A percentile compares a stretch with the other conserved stretches of the same genome.
These are phyloP conservation scores for Agelaius tricolor DNA, from an alignment of 2,113 vertebrate species.

Conservation along the genomic window DNA sequence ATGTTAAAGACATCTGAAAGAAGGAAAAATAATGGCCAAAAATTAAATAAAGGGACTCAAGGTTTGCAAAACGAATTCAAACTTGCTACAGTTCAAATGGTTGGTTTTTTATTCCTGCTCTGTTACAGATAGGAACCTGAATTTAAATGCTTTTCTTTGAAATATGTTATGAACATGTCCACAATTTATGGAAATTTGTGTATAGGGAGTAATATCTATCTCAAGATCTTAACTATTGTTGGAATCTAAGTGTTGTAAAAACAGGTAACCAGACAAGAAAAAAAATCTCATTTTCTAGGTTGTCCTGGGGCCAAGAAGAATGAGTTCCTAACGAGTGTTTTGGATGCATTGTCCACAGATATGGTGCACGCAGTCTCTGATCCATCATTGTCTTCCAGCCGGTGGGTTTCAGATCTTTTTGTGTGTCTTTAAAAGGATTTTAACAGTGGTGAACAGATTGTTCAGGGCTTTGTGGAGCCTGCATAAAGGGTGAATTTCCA, in stretches of 20 bases:
- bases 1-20: neutral
- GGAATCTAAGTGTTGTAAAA: neutral
- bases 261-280: neutral
- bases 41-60: neutral
- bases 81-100: neutral
- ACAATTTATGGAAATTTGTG: neutral
- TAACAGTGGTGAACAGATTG: neutral
- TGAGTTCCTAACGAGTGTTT: constrained; percentile 94
- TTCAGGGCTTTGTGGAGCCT: neutral
- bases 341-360: constrained; percentile 94
- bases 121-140: neutral
- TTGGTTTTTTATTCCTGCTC: neutral
- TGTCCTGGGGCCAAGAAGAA: constrained; percentile 95
- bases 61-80: neutral
- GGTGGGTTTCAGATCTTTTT: constrained; percentile 70
- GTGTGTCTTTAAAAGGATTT: neutral
- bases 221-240: neutral
- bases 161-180: neutral
- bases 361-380: constrained; percentile 96
- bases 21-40: neutral
- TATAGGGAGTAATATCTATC: neutral
- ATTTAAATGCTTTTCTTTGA: neutral
- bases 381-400: constrained; percentile 83
- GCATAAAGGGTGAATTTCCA: neutral
- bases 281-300: constrained; percentile 74